phyloP scores from a whole-genome alignment of 2,888 invertebrate genomes.

The Vanessa cardui region DNA sequence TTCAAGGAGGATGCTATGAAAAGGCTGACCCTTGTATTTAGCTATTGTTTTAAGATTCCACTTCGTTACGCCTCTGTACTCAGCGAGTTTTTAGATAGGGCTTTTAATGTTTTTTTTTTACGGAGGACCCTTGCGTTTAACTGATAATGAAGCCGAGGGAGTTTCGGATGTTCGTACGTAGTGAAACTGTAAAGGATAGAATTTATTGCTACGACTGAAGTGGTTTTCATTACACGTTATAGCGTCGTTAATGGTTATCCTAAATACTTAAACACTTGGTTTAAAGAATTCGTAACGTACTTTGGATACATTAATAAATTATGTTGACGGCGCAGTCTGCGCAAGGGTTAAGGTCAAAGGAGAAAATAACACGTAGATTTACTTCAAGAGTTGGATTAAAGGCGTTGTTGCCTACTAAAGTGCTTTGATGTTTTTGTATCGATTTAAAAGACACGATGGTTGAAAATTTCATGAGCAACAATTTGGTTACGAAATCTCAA shows the following conservation, averaged over 20 bases:
- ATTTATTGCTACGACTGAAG: slow-evolving; percentile 75
- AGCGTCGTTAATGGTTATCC: slow-evolving; percentile 66
- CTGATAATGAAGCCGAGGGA: slow-evolving; percentile 76
- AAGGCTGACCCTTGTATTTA: slow-evolving; percentile 73
- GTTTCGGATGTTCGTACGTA: slow-evolving; percentile 55
- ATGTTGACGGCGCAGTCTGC: not conserved
- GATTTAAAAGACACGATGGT: no score
- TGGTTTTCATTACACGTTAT: slow-evolving; percentile 68
- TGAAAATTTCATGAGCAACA: no score
- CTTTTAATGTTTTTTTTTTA: slow-evolving; percentile 72
- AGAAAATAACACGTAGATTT: not conserved
- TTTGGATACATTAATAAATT: not conserved
- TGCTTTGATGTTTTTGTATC: no score
- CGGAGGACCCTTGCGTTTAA: slow-evolving; percentile 70
- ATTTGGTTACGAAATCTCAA: no score
- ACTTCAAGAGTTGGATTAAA: no score
- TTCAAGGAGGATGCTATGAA: slow-evolving; percentile 68
- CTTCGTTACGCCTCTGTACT: slow-evolving; percentile 79
- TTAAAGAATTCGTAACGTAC: slow-evolving; percentile 28
- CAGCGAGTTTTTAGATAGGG: slow-evolving; percentile 66
- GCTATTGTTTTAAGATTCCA: slow-evolving; percentile 82
- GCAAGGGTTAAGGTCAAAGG: not conserved
- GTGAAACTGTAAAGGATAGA: slow-evolving; percentile 65
- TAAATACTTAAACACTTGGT: slow-evolving; percentile 67
- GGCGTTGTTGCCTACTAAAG: no score